Evolutionary conservation across 2,113 vertebrate genomes (phyloP).

Genomic region (Rhodinocichla rosea): DNA sequence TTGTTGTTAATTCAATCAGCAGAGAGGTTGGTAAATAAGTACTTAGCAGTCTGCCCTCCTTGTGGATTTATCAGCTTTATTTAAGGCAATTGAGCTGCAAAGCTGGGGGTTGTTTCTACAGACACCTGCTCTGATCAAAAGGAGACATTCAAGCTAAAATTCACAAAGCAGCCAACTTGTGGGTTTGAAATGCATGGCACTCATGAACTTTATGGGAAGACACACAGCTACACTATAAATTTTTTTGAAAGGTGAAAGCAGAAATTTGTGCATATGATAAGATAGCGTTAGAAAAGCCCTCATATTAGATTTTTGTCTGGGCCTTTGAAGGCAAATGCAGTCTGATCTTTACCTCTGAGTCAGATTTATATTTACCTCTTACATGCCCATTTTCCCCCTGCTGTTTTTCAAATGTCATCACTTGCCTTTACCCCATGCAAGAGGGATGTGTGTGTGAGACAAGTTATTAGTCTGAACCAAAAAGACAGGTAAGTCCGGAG

Average conservation of each 20-base stretch:
- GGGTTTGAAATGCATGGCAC: background rate
- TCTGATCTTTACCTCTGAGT: background rate
- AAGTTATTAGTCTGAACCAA: background rate
- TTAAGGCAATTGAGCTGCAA: background rate
- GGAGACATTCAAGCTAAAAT: background rate
- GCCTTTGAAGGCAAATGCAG: slow-evolving; percentile 9
- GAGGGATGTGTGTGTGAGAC: background rate
- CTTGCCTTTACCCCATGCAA: background rate
- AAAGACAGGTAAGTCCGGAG: background rate
- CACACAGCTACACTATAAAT: background rate
- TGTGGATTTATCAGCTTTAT: background rate
- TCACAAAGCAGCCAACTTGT: background rate
- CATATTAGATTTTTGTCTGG: slow-evolving; percentile 20
- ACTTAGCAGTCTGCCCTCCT: background rate
- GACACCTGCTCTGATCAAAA: background rate
- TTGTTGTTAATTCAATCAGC: background rate
- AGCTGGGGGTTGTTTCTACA: background rate
- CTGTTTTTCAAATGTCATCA: background rate
- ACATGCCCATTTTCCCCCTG: background rate
- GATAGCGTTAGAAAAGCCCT: background rate
- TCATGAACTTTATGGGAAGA: background rate
- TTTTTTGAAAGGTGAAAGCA: slow-evolving; percentile 1
- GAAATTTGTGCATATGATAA: background rate
- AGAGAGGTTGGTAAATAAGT: background rate
- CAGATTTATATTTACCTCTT: slow-evolving; percentile 6